phyloP scores from a whole-genome alignment of 2,113 vertebrate species.

The Platanista minor region DNA sequence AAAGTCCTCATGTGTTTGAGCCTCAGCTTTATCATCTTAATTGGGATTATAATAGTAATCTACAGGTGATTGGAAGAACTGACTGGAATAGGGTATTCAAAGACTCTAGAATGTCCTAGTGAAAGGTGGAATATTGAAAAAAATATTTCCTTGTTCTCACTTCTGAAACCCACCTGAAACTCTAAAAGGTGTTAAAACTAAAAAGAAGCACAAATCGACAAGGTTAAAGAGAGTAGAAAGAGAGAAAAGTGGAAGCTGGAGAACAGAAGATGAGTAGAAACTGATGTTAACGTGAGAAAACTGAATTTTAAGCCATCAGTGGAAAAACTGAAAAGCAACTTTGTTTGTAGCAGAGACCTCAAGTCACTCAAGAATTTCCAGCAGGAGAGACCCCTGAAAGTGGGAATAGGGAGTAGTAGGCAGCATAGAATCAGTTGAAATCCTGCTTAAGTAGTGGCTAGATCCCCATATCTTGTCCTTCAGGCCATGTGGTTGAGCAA shows the following conservation, averaged over 20 bases:
- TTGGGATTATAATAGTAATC: neutral
- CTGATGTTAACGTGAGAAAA: neutral
- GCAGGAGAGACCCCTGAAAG: neutral
- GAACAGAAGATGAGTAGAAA: neutral
- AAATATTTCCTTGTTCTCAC: neutral
- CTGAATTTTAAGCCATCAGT: neutral
- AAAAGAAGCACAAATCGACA: neutral
- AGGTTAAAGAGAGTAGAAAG: neutral
- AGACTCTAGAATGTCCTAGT: neutral
- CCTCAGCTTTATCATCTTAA: neutral
- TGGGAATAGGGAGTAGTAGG: rapidly evolving
- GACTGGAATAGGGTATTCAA: neutral
- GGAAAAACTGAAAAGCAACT: neutral
- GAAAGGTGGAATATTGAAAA: neutral
- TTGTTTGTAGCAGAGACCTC: neutral
- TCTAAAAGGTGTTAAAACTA: neutral
- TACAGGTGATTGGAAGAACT: neutral
- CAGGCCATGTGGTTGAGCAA: neutral
- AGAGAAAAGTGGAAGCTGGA: neutral
- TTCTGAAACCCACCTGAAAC: neutral
- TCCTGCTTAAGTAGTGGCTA: neutral
- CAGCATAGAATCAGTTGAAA: neutral
- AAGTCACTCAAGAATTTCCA: neutral
- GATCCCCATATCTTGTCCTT: neutral
- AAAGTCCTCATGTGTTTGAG: neutral